Conservation (phyloP, 1,140 invertebrate genomes). For the Phortica variegata region DNA sequence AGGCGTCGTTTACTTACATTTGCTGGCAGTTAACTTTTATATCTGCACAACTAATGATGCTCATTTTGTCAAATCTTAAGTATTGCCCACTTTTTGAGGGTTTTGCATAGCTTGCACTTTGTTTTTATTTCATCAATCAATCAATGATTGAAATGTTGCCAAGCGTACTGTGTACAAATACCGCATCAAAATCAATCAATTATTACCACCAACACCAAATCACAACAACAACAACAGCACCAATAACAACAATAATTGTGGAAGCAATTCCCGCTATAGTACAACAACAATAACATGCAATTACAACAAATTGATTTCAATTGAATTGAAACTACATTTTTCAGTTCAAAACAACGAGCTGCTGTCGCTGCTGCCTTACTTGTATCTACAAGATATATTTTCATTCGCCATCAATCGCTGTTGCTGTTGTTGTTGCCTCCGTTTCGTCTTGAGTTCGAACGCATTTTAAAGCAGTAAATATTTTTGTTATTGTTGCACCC, state of each 20-base stretch:
- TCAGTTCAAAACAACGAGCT: slow-evolving; percentile 36
- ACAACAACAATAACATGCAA: slow-evolving; percentile 9
- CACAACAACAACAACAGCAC: slow-evolving; percentile 11
- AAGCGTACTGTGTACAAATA: too few relatives aligned
- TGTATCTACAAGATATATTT: too few relatives aligned
- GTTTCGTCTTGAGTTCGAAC: too few relatives aligned
- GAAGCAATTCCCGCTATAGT: background rate
- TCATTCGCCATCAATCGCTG: slow-evolving; percentile 11
- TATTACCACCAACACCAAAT: too few relatives aligned
- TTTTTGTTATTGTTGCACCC: slow-evolving; percentile 2
- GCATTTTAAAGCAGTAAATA: too few relatives aligned
- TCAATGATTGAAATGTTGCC: too few relatives aligned
- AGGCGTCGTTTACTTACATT: too few relatives aligned
- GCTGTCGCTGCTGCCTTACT: slow-evolving; percentile 1
- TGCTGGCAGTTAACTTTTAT: too few relatives aligned
- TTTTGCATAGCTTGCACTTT: slow-evolving; percentile 1
- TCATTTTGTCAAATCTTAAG: too few relatives aligned
- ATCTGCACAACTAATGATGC: too few relatives aligned
- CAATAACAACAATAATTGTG: slow-evolving; percentile 14
- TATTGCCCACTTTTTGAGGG: background rate
- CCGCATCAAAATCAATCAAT: slow-evolving; percentile 18
- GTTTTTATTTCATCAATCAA: slow-evolving; percentile 1
- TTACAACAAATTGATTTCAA: slow-evolving; percentile 50
- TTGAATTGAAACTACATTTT: slow-evolving; percentile 21
- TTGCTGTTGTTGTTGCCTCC: slow-evolving; percentile 7